These are phyloP conservation scores for Drosophila azteca DNA, from an alignment of 1,140 invertebrate genomes.

Conservation along the genomic window DNA sequence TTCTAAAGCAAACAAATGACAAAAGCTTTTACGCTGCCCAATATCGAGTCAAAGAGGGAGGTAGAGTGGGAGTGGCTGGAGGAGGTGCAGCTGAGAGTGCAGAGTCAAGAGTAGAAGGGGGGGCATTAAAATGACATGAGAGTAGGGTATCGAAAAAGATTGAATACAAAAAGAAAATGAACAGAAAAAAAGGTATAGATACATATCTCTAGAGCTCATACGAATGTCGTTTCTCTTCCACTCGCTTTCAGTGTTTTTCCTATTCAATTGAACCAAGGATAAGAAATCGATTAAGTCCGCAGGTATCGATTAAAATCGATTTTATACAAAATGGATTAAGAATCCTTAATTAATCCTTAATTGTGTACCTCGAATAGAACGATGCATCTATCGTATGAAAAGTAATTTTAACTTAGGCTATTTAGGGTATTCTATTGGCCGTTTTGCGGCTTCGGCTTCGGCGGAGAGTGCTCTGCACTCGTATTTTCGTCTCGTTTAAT, in stretches of 20 bases:
- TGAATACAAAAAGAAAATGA: not conserved
- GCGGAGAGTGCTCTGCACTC: not conserved
- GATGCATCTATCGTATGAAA: no score
- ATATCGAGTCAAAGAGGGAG: slow-evolving; percentile 18
- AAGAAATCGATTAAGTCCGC: no score
- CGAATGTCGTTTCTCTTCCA: not conserved
- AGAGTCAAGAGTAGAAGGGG: not conserved
- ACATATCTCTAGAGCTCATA: slow-evolving; percentile 1
- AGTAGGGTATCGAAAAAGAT: slow-evolving; percentile 7
- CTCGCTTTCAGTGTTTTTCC: no score
- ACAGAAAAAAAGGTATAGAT: slow-evolving; percentile 5
- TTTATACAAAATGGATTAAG: not conserved
- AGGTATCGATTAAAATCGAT: no score
- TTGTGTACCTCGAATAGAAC: no score
- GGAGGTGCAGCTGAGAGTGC: not conserved
- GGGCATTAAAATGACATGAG: slow-evolving; percentile 42
- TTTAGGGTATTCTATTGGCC: not conserved
- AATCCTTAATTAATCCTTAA: not conserved
- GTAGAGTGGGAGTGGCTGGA: no score
- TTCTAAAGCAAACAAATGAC: slow-evolving; percentile 69
- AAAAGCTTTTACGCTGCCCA: slow-evolving; percentile 53
- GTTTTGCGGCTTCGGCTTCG: no score
- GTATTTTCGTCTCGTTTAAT: slow-evolving; percentile 11
- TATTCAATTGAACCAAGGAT: no score
- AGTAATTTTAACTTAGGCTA: not conserved